Conservation (phyloP, 2,113 vertebrate species). For the Podocnemis expansa region DNA sequence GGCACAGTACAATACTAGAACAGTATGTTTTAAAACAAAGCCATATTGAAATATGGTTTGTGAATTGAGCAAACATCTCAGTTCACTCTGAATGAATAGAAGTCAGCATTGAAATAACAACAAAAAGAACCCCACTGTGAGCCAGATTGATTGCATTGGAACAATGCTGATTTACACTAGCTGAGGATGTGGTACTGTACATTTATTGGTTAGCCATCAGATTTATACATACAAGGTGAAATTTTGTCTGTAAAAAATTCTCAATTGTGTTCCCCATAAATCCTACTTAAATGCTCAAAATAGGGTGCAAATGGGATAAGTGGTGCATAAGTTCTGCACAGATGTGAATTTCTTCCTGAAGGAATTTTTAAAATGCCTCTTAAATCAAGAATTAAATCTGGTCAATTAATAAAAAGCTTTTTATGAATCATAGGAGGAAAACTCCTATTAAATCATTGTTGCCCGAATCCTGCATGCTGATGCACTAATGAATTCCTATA, state of each 20-base stretch:
- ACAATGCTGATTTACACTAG: background rate
- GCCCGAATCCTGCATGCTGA: background rate
- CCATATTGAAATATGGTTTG: background rate
- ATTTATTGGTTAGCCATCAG: background rate
- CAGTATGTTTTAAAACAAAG: background rate
- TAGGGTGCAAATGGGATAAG: background rate
- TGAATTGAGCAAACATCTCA: background rate
- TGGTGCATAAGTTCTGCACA: background rate
- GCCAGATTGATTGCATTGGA: background rate
- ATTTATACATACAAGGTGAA: background rate
- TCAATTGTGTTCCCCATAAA: background rate
- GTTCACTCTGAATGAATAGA: background rate
- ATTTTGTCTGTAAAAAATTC: background rate
- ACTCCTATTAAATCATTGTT: background rate
- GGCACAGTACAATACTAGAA: background rate
- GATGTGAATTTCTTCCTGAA: background rate
- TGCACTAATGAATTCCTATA: background rate
- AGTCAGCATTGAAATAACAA: background rate
- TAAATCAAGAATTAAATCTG: background rate
- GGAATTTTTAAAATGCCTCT: background rate
- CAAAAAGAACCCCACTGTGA: background rate
- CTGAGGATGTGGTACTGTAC: background rate
- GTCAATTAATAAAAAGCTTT: background rate
- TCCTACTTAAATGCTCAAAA: background rate
- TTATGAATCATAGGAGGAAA: background rate